These are phyloP conservation scores for Graphium colonna DNA, from an alignment of 2,888 invertebrate genomes.

Conservation along the genomic window DNA sequence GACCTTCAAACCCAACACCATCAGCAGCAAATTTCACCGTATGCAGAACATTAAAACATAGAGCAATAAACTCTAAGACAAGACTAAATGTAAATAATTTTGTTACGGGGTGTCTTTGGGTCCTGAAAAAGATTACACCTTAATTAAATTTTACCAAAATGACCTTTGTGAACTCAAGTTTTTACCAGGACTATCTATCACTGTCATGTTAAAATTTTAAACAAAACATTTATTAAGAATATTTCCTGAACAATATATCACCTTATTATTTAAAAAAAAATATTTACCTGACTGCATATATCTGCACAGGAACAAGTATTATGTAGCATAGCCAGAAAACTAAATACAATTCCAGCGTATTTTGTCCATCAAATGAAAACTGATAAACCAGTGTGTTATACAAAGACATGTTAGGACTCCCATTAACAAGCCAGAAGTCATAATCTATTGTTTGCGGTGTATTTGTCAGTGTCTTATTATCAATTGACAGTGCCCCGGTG, in stretches of 20 bases:
- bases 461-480: constrained; percentile 54
- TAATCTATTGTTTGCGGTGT: constrained; percentile 80
- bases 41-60: constrained; percentile 93
- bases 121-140: constrained; percentile 75
- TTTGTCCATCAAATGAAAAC: constrained; percentile 97
- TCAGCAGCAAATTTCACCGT: constrained; percentile 94
- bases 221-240: constrained; percentile 18
- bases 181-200: too few species aligned
- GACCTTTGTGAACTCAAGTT: constrained; percentile 23
- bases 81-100: constrained; percentile 93
- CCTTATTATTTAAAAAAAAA: too few species aligned
- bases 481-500: constrained; percentile 51
- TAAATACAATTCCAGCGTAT: constrained; percentile 94
- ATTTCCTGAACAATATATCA: too few species aligned
- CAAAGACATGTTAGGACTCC: constrained; percentile 93
- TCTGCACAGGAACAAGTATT: constrained; percentile 92
- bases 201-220: too few species aligned
- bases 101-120: constrained; percentile 95
- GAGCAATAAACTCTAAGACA: constrained; percentile 90
- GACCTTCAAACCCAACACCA: constrained; percentile 90
- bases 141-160: constrained; percentile 18
- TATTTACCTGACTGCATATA: constrained; percentile 88
- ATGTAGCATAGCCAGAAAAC: constrained; percentile 93
- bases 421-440: constrained; percentile 98
- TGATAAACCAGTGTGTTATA: constrained; percentile 95